These are phyloP conservation scores for Thymelicus lineola DNA, from an alignment of 2,888 invertebrate genomes.

Conservation along the genomic window DNA sequence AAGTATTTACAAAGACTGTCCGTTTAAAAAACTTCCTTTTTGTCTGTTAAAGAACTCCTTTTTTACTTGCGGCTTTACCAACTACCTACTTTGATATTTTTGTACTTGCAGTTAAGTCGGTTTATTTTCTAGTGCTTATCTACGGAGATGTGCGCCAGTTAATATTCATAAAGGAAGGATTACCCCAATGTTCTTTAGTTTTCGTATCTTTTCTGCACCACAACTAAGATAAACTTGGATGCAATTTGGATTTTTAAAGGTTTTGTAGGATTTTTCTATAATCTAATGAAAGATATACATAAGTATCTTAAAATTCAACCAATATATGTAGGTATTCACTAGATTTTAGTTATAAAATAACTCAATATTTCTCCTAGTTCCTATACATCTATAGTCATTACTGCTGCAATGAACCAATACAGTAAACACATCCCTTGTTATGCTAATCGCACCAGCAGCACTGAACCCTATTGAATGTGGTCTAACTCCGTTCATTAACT, in stretches of 20 bases:
- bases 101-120: background rate
- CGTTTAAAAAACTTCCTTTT: conserved; percentile 2
- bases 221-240: too few species aligned
- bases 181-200: background rate
- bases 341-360: too few species aligned
- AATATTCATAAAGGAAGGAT: conserved; percentile 3
- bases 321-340: too few species aligned
- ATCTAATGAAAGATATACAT: too few species aligned
- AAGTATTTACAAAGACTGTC: background rate
- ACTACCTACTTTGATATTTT: background rate
- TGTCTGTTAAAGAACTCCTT: background rate
- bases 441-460: conserved; percentile 3
- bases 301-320: too few species aligned
- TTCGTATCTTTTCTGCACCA: too few species aligned
- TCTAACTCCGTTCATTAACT: conserved; percentile 14
- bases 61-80: background rate
- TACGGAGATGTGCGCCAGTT: background rate
- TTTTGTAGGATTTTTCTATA: too few species aligned
- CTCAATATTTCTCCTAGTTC: background rate
- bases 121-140: conserved; percentile 15
- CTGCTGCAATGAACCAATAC: too few species aligned
- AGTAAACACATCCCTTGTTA: background rate
- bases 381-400: conserved; percentile 3
- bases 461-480: background rate
- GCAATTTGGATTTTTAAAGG: too few species aligned